A percentile compares a stretch with the other conserved stretches of the same genome.
These are phyloP conservation scores for Zeuzera pyrina DNA, from an alignment of 2,888 invertebrate species.

Conservation along the genomic window DNA sequence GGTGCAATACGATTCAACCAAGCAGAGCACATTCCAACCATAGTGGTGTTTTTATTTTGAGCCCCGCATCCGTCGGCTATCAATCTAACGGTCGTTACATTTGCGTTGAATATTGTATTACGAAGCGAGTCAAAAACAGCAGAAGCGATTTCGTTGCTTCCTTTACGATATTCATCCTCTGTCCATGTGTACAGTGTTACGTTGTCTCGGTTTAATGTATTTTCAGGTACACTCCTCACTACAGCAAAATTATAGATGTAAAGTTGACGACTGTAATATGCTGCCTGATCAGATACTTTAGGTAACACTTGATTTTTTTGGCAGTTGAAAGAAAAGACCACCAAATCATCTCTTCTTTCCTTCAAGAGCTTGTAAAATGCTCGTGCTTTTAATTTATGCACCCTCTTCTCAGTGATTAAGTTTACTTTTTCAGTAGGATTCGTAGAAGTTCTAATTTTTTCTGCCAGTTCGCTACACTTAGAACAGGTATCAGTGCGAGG, in stretches of 20 bases:
- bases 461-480: background rate
- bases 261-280: no score
- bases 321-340: no score
- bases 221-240: conserved; percentile 15
- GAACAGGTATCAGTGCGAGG: no score
- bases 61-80: conserved; percentile 19
- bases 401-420: no score
- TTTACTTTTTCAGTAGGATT: background rate
- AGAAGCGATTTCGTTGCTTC: conserved; percentile 20
- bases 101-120: conserved; percentile 7
- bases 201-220: conserved; percentile 14
- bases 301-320: no score
- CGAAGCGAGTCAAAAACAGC: conserved; percentile 13
- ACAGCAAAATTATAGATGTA: conserved; percentile 22
- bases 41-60: conserved; percentile 19
- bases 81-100: conserved; percentile 14
- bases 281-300: no score
- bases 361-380: no score
- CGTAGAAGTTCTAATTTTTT: background rate
- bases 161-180: conserved; percentile 20
- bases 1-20: conserved; percentile 12
- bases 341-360: no score
- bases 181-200: conserved; percentile 19
- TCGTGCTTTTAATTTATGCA: no score
- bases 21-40: conserved; percentile 17